Evolutionary conservation across 1,140 invertebrate species (phyloP), one percentile per base, ranked within the genome.

Genomic region (Bilobella aurantiaca): DNA sequence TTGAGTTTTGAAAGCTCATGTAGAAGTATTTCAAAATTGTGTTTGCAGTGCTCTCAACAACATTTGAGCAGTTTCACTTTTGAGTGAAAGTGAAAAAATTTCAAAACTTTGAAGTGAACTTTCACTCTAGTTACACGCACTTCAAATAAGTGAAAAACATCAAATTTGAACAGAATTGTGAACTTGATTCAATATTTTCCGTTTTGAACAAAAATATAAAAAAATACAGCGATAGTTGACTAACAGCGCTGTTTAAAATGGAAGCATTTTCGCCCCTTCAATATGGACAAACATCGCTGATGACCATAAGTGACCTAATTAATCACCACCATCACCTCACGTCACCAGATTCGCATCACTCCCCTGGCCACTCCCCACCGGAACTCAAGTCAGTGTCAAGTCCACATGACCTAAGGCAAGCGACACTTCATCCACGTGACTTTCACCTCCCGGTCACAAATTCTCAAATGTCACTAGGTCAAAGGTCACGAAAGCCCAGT

Each of bases 271-370:
- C 70, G 29, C 60, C 64, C 27, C 28, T 68, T 23, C 63, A 65
- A 25, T 72, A 69, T 66, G 49, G 62, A 21, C 66, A 66, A 18
- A 60, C 68, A 2, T 69, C 71, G 28, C 56, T 72, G 37, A 72
- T 72, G 71, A 70, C 68, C 12, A 72, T 72, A 46, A 67, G 64
- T 64, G 71, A 68, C 58, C 56, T 72, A 30, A 72, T 72, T 31
- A 64, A 30, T 66, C 71, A 72, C 30, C 67, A 69, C 27, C 68
- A 72, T 16, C 62, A 65, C 37, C 63, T 58, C 18, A 5, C 3
- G 14, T 3, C 18, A 18, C 3, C 32, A 30, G 31, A 59, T 8
- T 34, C 58, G 3, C 49, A 42, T 53, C 49, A 59, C 8, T 5
- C 18, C 32, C 25, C 28, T 29, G 18, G 28, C 8, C 32, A 12